Base-by-base conservation (phyloP, 2,797 vertebrate genomes). In the Manis pentadactyla region DNA sequence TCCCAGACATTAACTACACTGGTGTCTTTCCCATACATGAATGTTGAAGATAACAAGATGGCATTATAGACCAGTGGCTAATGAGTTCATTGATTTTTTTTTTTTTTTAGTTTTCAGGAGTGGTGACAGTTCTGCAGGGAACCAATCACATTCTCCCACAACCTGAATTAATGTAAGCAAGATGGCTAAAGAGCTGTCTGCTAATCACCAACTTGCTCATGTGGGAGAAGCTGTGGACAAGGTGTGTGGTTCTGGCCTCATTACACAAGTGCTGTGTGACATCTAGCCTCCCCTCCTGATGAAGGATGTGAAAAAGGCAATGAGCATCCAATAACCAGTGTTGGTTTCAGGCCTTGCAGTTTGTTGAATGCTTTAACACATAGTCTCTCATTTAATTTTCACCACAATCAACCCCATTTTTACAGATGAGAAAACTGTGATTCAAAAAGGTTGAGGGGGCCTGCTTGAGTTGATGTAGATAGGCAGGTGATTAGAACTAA, bases 341-440 rank as follows among this genome's bases (percentile, higher is more conserved):
- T 0, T 1, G 19, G 27, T 29, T 61, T 64, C 42, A 64, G 42
- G 53, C 42, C 87, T 29, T 42, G 46, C 18, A 21, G 42, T 81
- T 42, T 85, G 61, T 59, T 39, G 71, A 57, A 71, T 51, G 29
- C 29, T 94, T 87, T 57, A 79, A 63, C 11, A 31, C 51, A 37
- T 12, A 11, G 34, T 42, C 68, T 78, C 46, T 94, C 46, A 21
- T 49, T 83, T 92, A 34, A 29, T 49, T 29, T 63, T 81, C 39
- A 25, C 71, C 13, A 79, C 27, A 39, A 31, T 19, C 46, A 42
- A 53, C 2, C 2, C 61, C 79, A 81, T 31, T 69, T 69, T 68
- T 66, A 61, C 75, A 92, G 69, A 49, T 2, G 51, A 94, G 78
- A 87, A 93, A 94, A 89, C 15, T 64, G 75, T 71, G 57, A 14